These are phyloP conservation scores for Intellagama lesueurii DNA, from an alignment of 2,797 vertebrate species.

Conservation along the genomic window DNA sequence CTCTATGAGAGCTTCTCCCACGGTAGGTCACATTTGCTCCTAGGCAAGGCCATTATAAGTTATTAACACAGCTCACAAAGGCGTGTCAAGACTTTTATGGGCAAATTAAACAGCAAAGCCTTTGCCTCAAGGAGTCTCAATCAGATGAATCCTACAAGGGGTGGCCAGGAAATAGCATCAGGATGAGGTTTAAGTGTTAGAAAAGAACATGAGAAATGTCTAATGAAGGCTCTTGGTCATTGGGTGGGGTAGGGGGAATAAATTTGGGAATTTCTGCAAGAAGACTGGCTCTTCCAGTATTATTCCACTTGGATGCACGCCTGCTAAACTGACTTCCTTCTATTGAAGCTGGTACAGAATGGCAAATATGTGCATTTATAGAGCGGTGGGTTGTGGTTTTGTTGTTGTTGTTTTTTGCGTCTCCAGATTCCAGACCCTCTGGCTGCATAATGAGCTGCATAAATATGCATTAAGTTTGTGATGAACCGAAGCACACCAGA, in stretches of 20 bases:
- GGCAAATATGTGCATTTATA: background rate
- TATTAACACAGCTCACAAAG: constrained; percentile 69
- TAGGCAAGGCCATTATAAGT: constrained; percentile 68
- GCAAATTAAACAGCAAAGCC: constrained; percentile 70
- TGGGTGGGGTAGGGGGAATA: constrained; percentile 17
- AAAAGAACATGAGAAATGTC: constrained; percentile 70
- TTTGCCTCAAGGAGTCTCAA: constrained; percentile 64
- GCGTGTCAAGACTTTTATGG: constrained; percentile 69
- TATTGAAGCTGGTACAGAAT: constrained; percentile 5
- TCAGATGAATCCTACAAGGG: constrained; percentile 61
- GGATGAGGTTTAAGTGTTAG: constrained; percentile 65
- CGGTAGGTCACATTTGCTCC: constrained; percentile 59
- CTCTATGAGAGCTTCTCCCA: constrained; percentile 48
- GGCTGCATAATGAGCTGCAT: background rate
- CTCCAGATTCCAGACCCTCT: background rate
- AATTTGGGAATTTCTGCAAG: constrained; percentile 71
- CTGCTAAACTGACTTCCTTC: constrained; percentile 56
- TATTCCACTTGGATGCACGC: constrained; percentile 56
- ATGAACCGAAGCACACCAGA: background rate
- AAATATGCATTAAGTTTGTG: background rate
- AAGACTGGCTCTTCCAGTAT: constrained; percentile 69
- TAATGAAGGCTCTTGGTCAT: constrained; percentile 61
- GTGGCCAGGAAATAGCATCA: constrained; percentile 70
- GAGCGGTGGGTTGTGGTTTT: too few relatives aligned
- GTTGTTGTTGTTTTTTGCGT: too few relatives aligned